A percentile compares a stretch with the other conserved stretches of the same genome.
Evolutionary conservation across 2,113 vertebrate species (phyloP).

Genomic region (Corythaeola cristata): DNA sequence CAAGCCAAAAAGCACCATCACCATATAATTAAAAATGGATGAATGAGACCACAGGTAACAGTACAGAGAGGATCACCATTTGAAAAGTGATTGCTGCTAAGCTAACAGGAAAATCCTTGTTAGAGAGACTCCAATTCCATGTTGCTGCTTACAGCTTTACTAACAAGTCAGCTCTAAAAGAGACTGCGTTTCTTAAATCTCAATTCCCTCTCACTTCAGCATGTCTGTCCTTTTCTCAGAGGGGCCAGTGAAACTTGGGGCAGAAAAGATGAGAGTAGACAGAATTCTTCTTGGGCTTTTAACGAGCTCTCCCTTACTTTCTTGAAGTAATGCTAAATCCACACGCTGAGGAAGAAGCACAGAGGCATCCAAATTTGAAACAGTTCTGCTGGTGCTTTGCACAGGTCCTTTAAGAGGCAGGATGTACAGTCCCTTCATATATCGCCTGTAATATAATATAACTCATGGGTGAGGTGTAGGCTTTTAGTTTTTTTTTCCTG

Average conservation of each 20-base stretch:
- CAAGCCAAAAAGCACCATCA: background rate
- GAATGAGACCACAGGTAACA: background rate
- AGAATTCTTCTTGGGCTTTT: background rate
- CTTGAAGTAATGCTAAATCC: background rate
- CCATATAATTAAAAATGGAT: background rate
- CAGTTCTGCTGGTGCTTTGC: background rate
- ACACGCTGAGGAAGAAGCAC: background rate
- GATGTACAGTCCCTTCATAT: background rate
- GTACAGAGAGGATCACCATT: background rate
- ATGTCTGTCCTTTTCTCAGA: background rate
- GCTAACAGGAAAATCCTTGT: background rate
- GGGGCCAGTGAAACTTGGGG: background rate
- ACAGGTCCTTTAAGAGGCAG: background rate
- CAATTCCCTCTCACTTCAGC: background rate
- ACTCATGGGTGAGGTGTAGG: background rate
- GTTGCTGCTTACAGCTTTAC: background rate
- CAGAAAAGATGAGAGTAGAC: background rate
- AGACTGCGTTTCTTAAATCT: background rate
- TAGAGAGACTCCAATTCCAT: background rate
- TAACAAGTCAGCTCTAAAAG: background rate
- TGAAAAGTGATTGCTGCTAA: background rate
- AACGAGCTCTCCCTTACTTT: background rate
- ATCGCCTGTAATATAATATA: background rate
- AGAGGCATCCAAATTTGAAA: background rate
- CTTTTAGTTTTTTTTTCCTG: background rate